Conservation (phyloP, 1,140 invertebrate species). For the Augochlora pura region DNA sequence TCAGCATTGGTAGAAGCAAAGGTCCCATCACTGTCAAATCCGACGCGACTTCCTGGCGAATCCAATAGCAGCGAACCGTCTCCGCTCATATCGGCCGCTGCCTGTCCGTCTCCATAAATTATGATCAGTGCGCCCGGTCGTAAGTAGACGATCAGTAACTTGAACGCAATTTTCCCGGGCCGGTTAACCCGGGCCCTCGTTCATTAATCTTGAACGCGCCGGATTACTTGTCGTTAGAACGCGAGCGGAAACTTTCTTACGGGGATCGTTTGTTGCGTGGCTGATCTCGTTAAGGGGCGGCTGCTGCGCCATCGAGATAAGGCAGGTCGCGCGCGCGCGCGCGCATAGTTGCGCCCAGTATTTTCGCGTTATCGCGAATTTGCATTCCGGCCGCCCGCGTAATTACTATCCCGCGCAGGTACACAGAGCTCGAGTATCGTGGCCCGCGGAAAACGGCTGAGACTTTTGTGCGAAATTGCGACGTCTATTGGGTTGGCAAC, state of each 20-base stretch:
- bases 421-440: not conserved
- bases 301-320: slow-evolving; percentile 43
- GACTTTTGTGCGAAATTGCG: not conserved
- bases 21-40: no score
- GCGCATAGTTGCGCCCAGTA: slow-evolving; percentile 19
- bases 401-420: not conserved
- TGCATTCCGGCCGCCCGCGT: slow-evolving; percentile 18
- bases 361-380: slow-evolving; percentile 33
- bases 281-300: slow-evolving; percentile 43
- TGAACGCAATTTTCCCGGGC: slow-evolving; percentile 40
- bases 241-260: slow-evolving; percentile 24
- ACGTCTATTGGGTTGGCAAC: no score
- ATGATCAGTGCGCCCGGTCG: not conserved
- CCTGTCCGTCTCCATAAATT: slow-evolving; percentile 5
- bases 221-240: slow-evolving; percentile 27
- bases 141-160: slow-evolving; percentile 4
- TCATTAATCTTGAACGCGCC: slow-evolving; percentile 52
- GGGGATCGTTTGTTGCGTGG: slow-evolving; percentile 19
- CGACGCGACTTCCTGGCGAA: no score
- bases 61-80: no score
- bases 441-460: not conserved
- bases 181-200: not conserved
- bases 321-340: slow-evolving; percentile 18
- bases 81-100: not conserved
- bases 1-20: no score